Conservation (phyloP, 2,797 vertebrate species). For the Lithobates sylvaticus region DNA sequence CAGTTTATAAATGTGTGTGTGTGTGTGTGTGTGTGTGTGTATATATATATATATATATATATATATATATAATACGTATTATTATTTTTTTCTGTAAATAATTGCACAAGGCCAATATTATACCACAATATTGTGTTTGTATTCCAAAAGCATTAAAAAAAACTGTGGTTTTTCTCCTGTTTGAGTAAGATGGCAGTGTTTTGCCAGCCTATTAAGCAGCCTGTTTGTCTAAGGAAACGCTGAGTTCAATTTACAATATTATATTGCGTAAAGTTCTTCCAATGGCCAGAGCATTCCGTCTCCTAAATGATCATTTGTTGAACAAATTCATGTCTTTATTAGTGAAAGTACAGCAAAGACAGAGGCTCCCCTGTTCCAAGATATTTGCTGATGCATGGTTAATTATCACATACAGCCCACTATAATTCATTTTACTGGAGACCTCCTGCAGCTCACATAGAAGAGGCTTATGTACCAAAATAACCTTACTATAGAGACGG, state of each 20-base stretch:
- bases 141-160: conserved; percentile 70
- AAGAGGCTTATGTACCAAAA: conserved; percentile 88
- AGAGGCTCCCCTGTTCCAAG: conserved; percentile 82
- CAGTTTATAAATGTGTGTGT: neutral
- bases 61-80: neutral
- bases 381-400: conserved; percentile 87
- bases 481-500: conserved; percentile 86
- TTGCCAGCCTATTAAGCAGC: conserved; percentile 82
- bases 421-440: conserved; percentile 87
- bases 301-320: conserved; percentile 88
- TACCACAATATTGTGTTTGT: conserved; percentile 85
- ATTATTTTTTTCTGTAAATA: conserved; percentile 71
- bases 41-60: neutral
- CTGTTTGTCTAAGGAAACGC: conserved; percentile 84
- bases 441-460: conserved; percentile 85
- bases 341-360: conserved; percentile 85
- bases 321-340: conserved; percentile 88
- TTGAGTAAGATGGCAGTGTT: conserved; percentile 81
- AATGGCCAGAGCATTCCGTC: conserved; percentile 82
- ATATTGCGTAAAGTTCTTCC: conserved; percentile 82
- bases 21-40: too few relatives aligned
- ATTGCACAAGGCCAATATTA: conserved; percentile 81
- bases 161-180: conserved; percentile 78
- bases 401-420: conserved; percentile 88
- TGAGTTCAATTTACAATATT: conserved; percentile 80